Conservation (phyloP, 53 echinoderm and acorn worm species). For the Glandiceps talaboti region DNA sequence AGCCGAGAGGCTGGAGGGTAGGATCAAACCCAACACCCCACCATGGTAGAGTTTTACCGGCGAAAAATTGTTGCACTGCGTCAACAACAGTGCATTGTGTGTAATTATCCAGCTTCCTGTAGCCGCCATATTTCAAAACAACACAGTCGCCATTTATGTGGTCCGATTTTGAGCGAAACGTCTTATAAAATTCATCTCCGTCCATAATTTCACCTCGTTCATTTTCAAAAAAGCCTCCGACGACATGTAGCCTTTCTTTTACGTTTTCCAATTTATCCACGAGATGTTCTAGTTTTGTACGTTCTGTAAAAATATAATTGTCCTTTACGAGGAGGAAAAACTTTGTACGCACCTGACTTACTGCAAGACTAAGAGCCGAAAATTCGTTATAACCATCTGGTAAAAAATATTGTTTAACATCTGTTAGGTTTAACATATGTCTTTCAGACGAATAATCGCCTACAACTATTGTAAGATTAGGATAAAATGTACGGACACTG, state of each 20-base stretch:
- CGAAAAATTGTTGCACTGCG: neutral
- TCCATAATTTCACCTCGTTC: neutral
- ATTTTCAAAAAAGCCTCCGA: neutral
- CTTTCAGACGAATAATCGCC: neutral
- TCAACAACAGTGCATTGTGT: neutral
- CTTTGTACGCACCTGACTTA: neutral
- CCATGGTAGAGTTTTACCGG: neutral
- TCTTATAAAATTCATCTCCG: neutral
- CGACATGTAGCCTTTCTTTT: neutral
- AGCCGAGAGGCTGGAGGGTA: neutral
- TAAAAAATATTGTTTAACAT: neutral
- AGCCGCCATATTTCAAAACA: neutral
- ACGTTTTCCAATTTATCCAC: neutral
- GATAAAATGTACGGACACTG: neutral
- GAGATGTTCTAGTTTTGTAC: neutral
- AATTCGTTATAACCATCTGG: neutral
- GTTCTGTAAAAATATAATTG: neutral
- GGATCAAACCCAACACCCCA: neutral
- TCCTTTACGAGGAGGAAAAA: neutral
- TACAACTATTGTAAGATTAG: neutral
- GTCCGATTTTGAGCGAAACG: neutral
- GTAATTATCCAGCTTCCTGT: neutral
- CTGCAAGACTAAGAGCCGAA: neutral
- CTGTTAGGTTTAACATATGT: neutral
- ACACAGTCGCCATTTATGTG: neutral